phyloP scores from a whole-genome alignment of 2,113 vertebrate genomes.

The Atherinomorus stipes region DNA sequence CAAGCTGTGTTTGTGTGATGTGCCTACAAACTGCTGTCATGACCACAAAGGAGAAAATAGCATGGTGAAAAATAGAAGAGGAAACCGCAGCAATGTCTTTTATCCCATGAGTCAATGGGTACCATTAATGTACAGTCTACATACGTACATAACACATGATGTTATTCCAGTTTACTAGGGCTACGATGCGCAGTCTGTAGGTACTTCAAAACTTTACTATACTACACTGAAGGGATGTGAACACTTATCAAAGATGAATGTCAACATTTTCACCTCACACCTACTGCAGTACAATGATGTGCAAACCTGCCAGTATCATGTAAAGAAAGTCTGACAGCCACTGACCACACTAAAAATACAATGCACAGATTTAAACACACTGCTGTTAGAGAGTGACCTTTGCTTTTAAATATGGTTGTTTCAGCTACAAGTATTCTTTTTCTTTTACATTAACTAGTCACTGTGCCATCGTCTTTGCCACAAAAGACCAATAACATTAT shows the following conservation, averaged over 20 bases:
- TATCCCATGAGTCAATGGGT: neutral
- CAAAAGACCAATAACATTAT: neutral
- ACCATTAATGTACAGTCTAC: neutral
- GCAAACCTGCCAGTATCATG: neutral
- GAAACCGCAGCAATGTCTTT: neutral
- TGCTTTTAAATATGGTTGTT: neutral
- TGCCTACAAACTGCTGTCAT: neutral
- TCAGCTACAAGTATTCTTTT: neutral
- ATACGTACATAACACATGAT: neutral
- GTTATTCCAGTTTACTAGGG: neutral
- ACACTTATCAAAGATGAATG: neutral
- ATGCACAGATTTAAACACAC: neutral
- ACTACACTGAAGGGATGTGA: neutral
- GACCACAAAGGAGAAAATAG: neutral
- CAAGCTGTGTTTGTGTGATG: neutral
- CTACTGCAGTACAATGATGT: neutral
- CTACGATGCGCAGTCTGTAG: no score
- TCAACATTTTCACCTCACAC: constrained; percentile 12
- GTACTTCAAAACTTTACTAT: constrained; percentile 6
- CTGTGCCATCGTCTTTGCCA: neutral
- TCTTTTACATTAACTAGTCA: neutral
- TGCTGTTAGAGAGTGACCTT: neutral
- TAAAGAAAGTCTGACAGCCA: neutral
- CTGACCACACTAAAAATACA: neutral
- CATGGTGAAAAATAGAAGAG: no score